Conservation (phyloP, 2,888 invertebrate genomes). For the Hedya salicella region DNA sequence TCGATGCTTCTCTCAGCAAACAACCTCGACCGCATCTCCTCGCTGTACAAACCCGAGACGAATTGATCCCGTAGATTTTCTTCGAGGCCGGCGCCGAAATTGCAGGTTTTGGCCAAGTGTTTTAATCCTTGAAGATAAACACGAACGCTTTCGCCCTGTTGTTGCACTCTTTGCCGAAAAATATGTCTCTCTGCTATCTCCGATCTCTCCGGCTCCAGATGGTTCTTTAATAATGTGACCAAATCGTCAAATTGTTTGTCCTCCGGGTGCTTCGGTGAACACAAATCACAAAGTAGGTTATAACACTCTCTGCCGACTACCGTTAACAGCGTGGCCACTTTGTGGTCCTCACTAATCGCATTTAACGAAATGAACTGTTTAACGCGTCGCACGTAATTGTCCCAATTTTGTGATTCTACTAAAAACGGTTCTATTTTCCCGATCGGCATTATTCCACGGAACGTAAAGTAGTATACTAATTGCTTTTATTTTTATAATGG, state of each 20-base stretch:
- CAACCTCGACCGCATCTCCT: neutral
- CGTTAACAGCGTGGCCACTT: constrained; percentile 6
- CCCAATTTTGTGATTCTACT: too few species aligned
- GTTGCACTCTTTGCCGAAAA: constrained; percentile 26
- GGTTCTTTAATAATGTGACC: neutral
- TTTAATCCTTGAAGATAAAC: constrained; percentile 16
- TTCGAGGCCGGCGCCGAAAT: neutral
- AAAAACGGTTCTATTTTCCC: too few species aligned
- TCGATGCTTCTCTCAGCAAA: neutral
- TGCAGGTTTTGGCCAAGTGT: constrained; percentile 27
- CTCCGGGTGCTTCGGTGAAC: too few species aligned
- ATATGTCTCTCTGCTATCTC: constrained; percentile 3
- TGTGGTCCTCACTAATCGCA: neutral
- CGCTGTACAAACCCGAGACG: neutral
- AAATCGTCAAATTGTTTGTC: too few species aligned
- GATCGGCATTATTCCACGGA: too few species aligned
- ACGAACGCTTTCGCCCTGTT: constrained; percentile 19
- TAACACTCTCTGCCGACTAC: constrained; percentile 9
- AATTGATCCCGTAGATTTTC: neutral
- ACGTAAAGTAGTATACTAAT: neutral
- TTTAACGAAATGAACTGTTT: too few species aligned
- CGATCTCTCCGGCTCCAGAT: neutral
- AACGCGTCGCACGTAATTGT: too few species aligned
- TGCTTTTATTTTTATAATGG: neutral
- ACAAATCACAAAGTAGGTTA: neutral